A percentile compares a stretch with the other conserved stretches of the same genome.
These are phyloP conservation scores for Candidula unifasciata DNA, from an alignment of 2,888 invertebrate genomes.

Conservation along the genomic window DNA sequence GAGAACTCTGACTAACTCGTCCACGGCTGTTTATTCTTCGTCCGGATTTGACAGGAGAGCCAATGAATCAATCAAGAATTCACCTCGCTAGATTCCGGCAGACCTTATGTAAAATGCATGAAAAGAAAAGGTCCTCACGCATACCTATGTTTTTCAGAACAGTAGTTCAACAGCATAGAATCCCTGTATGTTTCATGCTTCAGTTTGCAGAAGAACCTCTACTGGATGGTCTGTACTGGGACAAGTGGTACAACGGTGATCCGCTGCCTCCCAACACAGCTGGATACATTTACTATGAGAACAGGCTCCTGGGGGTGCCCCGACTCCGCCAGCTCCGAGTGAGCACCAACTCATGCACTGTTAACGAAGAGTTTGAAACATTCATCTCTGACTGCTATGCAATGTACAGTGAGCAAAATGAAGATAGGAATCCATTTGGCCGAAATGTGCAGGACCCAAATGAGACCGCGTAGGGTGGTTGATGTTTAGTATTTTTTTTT, in stretches of 20 bases:
- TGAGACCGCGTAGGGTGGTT: conserved; percentile 60
- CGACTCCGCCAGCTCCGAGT: conserved; percentile 67
- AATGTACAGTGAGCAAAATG: conserved; percentile 79
- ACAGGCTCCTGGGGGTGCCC: conserved; percentile 70
- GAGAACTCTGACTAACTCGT: no score
- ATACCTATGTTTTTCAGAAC: neutral
- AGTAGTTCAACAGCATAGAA: neutral
- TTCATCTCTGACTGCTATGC: conserved; percentile 83
- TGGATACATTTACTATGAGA: conserved; percentile 73
- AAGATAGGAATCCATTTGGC: conserved; percentile 77
- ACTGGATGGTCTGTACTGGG: conserved; percentile 81
- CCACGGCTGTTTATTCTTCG: no score
- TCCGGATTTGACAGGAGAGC: no score
- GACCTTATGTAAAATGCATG: no score
- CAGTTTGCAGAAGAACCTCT: conserved; percentile 79
- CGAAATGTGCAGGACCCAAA: conserved; percentile 39
- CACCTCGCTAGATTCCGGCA: no score
- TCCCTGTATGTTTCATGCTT: neutral
- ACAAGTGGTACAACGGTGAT: conserved; percentile 78
- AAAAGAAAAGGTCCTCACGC: neutral
- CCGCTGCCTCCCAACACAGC: conserved; percentile 63
- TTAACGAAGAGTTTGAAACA: conserved; percentile 82
- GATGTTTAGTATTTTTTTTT: neutral
- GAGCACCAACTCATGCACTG: conserved; percentile 80
- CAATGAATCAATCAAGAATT: no score